phyloP scores from a whole-genome alignment of 2,113 vertebrate genomes.

The Nestor notabilis region DNA sequence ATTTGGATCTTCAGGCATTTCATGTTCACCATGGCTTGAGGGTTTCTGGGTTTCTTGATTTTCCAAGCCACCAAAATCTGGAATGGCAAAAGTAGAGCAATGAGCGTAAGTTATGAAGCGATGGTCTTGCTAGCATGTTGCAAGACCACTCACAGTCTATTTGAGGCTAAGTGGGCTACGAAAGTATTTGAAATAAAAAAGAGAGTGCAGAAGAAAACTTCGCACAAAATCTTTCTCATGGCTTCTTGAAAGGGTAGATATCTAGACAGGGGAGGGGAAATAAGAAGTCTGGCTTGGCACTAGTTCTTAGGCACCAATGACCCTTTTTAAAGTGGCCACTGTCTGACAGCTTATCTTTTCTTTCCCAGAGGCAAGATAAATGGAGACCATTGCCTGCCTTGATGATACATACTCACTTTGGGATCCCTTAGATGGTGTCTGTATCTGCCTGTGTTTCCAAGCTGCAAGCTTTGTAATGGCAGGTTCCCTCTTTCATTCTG shows the following conservation, averaged over 20 bases:
- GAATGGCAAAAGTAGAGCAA: background rate
- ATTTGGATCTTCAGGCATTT: background rate
- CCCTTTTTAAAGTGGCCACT: background rate
- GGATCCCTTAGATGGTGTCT: background rate
- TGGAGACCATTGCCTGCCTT: background rate
- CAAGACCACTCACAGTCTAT: background rate
- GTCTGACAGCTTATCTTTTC: background rate
- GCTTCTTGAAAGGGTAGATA: background rate
- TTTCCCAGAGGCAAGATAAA: background rate
- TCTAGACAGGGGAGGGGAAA: background rate
- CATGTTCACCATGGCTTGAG: background rate
- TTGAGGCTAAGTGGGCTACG: background rate
- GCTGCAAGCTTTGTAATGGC: background rate
- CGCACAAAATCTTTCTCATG: background rate
- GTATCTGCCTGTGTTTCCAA: background rate
- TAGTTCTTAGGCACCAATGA: background rate
- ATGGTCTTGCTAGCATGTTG: background rate
- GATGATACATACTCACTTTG: background rate
- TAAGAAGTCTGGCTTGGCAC: background rate
- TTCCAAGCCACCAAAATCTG: background rate
- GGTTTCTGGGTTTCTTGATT: background rate
- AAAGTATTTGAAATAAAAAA: background rate
- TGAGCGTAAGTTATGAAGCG: background rate
- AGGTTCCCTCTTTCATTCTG: background rate
- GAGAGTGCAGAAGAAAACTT: background rate